Conservation (phyloP, 2,113 vertebrate species). For the Erythrocercus mccallii region DNA sequence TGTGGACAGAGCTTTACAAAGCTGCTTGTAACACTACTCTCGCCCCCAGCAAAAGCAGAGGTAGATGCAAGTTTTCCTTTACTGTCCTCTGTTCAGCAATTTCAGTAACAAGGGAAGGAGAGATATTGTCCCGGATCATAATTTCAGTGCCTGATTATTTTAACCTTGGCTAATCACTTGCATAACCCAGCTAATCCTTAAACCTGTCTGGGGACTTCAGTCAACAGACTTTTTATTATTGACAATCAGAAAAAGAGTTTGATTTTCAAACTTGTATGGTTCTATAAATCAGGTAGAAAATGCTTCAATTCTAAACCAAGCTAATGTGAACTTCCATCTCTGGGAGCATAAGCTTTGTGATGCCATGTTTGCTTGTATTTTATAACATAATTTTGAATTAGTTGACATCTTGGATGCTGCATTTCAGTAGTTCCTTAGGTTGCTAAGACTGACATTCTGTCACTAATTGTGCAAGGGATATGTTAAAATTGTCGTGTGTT, state of each 20-base stretch:
- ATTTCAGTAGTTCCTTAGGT: not conserved
- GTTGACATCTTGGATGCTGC: not conserved
- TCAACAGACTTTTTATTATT: not conserved
- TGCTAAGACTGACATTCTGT: not conserved
- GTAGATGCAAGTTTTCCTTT: not conserved
- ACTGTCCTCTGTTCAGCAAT: not conserved
- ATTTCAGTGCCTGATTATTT: not conserved
- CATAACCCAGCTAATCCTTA: not conserved
- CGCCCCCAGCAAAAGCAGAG: not conserved
- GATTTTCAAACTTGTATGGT: not conserved
- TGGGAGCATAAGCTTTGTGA: not conserved
- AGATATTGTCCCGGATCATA: not conserved
- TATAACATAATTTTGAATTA: not conserved
- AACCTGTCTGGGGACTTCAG: not conserved
- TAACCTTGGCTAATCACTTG: constrained; percentile 4
- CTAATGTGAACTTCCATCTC: not conserved
- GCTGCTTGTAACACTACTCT: not conserved
- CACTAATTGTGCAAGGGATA: not conserved
- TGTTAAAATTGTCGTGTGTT: not conserved
- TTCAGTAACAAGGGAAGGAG: not conserved
- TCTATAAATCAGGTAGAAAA: not conserved
- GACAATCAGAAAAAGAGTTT: not conserved
- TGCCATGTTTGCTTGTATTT: not conserved
- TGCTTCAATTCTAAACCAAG: not conserved
- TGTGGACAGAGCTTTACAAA: not conserved